phyloP scores from a whole-genome alignment of 2,113 vertebrate genomes.

The Carassius auratus region DNA sequence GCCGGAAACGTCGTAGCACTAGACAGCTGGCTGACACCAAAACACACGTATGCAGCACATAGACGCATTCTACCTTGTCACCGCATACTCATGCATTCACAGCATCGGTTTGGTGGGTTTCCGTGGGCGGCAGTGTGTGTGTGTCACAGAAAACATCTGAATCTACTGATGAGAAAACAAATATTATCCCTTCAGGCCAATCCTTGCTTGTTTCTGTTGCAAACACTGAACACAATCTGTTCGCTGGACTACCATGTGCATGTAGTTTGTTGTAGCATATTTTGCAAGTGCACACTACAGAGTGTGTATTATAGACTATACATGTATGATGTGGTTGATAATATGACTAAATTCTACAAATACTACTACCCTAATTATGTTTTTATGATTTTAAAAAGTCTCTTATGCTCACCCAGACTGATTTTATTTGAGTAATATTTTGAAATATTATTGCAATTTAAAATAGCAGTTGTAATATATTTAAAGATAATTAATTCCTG shows the following conservation, averaged over 20 bases:
- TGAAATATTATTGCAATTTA: too few relatives aligned
- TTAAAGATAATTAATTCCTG: too few relatives aligned
- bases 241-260: background rate
- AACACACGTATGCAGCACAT: background rate
- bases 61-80: background rate
- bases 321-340: too few relatives aligned
- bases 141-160: background rate
- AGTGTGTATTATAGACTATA: background rate
- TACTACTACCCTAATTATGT: too few relatives aligned
- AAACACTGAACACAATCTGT: constrained; percentile 3
- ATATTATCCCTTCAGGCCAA: background rate
- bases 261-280: background rate
- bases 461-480: too few relatives aligned
- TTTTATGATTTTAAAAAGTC: too few relatives aligned
- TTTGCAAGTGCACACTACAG: background rate
- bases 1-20: background rate
- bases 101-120: background rate
- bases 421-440: too few relatives aligned
- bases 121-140: background rate
- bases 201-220: background rate
- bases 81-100: background rate
- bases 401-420: too few relatives aligned
- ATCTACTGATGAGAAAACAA: background rate
- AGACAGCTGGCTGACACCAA: background rate
- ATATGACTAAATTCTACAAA: too few relatives aligned